Evolutionary conservation across 2,888 invertebrate species (phyloP), one percentile per base, ranked within the genome.

Genomic region (Palloptera scutellata): DNA sequence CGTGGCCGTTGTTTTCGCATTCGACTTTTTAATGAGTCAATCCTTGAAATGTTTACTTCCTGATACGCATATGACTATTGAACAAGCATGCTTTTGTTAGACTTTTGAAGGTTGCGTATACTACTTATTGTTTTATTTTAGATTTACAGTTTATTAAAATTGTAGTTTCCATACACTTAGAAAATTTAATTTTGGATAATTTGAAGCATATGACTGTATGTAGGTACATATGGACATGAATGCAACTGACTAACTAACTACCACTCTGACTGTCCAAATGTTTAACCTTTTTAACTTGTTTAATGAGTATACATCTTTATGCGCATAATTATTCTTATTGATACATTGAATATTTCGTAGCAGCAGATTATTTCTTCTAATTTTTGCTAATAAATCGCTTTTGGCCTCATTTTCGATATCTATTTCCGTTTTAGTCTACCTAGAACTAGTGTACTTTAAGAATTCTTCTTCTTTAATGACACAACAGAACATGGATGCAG

Each of bases 31-130:
- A 81, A 80, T 81, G 81, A 81, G 80, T 80, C 81, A 81, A 81
- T 81, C 81, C 81, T 81, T 81, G 81, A 81, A 80, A 81, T 77
- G 77, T 81, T 81, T 77, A 81, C 81, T 81, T 81, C 81, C 81
- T 81, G 81, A 81, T 81, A 81, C 81, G 81, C 81, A 81, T 81
- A 81, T 80, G 79, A 69, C 65, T 79, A 79, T 78, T 79, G 78
- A 79, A 79, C 79, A 79, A 79, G 76, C 78, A 73, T 77, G 79
- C 78, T 79, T 65, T 79, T 79, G 78, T 79, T 79, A 79, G 79
- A 79, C 75, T 76, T 78, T 79, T 80, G 81, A 81, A 81, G 81
- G 81, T 80, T 81, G 80, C 79, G 77, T 79, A 79, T 76, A 75
- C 77, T 76, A 78, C 76, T 77, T 76, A 78, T 72, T 74, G 70